Evolutionary conservation across 2,888 invertebrate species (phyloP), one percentile per base, ranked within the genome.

Genomic region (Tholera decimalis): DNA sequence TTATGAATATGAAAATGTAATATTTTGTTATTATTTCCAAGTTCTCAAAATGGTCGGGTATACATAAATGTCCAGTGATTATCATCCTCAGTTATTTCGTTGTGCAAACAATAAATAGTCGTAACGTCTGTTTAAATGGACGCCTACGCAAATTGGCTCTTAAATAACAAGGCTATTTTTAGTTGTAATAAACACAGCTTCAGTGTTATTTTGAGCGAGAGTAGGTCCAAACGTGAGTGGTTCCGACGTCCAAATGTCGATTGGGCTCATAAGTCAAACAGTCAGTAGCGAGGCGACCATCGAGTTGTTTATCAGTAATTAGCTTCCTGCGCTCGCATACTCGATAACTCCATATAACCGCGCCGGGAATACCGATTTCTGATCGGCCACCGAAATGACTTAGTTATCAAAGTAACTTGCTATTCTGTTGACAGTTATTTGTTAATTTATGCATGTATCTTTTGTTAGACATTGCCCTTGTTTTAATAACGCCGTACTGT

Each of bases 1-100:
- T 85, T 86, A 86, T 87, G 82, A 88, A 89, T 85, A 84, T 87
- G 85, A 81, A 86, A 87, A 82, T 66, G 57, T 82, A 77, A 79
- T 80, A 73, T 78, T 77, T 77, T 81, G 62, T 82, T 67, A 55
- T 72, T 79, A 43, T 74, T 77, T 74, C 50, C 50, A 75, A 77
- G 59, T 72, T 53, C 43, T 78, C 59, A 51, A 77, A 75, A 66
- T 41, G 50, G 41, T 60, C 46, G 37, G 15, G 24, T 73, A 73
- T 64, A 64, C 74, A 73, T 77, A 60, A 73, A 81, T 71, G 51
- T 54, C 51, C 63, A 69, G 49, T 61, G n/a, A 79, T 69, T 79
- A 74, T 50, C 47, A 46, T 46, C 44, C 41, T 39, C 56, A 28
- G 47, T 56, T 54, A 74, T 64, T 65, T 69, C 59, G 61, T 79